These are phyloP conservation scores for Ferrisia virgata DNA, from an alignment of 2,888 invertebrate genomes.

Conservation along the genomic window DNA sequence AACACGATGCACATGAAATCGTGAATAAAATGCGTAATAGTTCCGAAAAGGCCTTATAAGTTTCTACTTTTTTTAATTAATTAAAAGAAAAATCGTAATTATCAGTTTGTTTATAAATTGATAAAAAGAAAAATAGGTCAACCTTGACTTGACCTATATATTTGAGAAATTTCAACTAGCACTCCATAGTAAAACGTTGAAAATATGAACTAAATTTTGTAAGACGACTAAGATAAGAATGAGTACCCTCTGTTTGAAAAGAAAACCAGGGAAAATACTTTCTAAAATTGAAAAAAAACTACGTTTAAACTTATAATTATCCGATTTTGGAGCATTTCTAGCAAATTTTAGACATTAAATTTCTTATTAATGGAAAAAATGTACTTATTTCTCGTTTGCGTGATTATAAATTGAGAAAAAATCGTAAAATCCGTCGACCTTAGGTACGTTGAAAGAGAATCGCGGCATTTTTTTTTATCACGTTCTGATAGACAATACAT, in stretches of 20 bases:
- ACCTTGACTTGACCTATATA: not conserved
- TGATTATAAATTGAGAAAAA: not conserved
- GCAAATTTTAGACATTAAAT: not conserved
- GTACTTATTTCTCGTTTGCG: not conserved
- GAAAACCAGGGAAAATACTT: not conserved
- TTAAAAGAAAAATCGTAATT: too few species aligned
- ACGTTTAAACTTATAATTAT: not conserved
- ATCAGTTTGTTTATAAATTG: not conserved
- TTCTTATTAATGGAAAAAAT: not conserved
- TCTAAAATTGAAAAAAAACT: not conserved
- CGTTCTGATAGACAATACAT: slow-evolving; percentile 18
- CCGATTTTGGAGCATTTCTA: not conserved
- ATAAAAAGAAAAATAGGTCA: not conserved
- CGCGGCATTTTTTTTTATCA: slow-evolving; percentile 17
- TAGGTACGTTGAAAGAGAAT: not conserved
- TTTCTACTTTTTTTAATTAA: too few species aligned
- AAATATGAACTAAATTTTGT: not conserved
- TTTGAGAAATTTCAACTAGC: not conserved
- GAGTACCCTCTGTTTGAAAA: not conserved
- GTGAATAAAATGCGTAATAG: too few species aligned
- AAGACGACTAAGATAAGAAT: not conserved
- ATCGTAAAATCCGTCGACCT: not conserved
- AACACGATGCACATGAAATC: too few species aligned
- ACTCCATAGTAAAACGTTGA: not conserved
- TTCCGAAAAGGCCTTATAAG: too few species aligned